Evolutionary conservation across 2,113 vertebrate genomes (phyloP).

Genomic region (Lathamus discolor): DNA sequence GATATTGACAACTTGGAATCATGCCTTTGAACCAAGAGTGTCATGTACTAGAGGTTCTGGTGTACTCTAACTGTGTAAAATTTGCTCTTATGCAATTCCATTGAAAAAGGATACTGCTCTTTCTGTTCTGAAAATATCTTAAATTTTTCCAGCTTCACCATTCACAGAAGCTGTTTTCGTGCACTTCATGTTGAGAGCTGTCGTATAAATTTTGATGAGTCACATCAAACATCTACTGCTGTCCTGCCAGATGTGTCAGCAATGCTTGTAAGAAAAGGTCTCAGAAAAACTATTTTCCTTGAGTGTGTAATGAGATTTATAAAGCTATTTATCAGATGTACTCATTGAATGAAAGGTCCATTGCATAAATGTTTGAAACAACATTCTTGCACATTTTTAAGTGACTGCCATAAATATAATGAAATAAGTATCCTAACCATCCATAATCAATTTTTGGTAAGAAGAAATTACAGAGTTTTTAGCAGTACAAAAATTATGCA

Average conservation of each 20-base stretch:
- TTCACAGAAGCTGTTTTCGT: background rate
- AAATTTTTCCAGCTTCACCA: background rate
- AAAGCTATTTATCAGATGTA: background rate
- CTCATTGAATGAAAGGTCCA: background rate
- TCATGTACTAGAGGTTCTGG: background rate
- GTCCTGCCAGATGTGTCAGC: background rate
- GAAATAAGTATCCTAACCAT: background rate
- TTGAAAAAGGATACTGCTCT: background rate
- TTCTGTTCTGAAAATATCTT: background rate
- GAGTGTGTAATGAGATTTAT: background rate
- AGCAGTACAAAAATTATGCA: background rate
- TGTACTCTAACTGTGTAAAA: background rate
- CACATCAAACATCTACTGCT: background rate
- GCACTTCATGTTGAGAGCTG: background rate
- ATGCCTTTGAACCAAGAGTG: background rate
- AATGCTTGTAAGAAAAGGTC: background rate
- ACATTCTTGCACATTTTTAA: background rate
- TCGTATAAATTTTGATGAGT: background rate
- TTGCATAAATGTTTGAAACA: background rate
- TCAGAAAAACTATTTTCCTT: constrained; percentile 2
- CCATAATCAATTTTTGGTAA: background rate
- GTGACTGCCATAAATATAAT: background rate
- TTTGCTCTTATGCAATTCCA: background rate
- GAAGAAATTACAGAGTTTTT: background rate
- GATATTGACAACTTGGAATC: background rate